Percentiles rank a stretch among this genome's conserved stretches.
These are phyloP conservation scores for Leucoraja ocellata DNA, from an alignment of 2,797 vertebrate species.

Conservation along the genomic window DNA sequence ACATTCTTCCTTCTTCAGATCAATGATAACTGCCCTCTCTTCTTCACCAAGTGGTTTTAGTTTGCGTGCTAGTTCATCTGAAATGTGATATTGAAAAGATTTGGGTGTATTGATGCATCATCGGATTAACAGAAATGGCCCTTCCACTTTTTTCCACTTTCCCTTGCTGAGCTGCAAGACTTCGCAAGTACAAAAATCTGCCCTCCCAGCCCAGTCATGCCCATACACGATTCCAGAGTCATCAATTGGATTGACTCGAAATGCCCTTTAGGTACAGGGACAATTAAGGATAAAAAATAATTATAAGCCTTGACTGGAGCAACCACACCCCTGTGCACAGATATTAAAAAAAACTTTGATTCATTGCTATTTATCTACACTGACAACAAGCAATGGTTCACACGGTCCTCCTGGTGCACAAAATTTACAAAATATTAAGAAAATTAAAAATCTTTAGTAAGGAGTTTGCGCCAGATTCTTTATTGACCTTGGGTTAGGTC, in stretches of 20 bases:
- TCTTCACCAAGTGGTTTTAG: conserved; percentile 81
- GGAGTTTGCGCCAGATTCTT: neutral
- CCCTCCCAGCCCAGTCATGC: too few relatives aligned
- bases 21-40: conserved; percentile 71
- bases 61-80: conserved; percentile 79
- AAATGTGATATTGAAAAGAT: neutral
- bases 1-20: conserved; percentile 82
- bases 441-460: neutral
- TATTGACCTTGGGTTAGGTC: neutral
- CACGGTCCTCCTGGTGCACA: neutral
- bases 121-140: neutral
- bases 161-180: neutral
- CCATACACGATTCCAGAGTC: too few relatives aligned
- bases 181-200: too few relatives aligned
- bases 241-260: too few relatives aligned
- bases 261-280: too few relatives aligned
- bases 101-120: neutral
- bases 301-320: too few relatives aligned
- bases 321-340: too few relatives aligned
- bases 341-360: too few relatives aligned
- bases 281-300: too few relatives aligned
- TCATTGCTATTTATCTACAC: neutral
- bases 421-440: neutral
- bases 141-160: neutral
- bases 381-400: neutral